Conservation (phyloP, 92 coral and sea anemone genomes). For the Virgularia gustaviana region DNA sequence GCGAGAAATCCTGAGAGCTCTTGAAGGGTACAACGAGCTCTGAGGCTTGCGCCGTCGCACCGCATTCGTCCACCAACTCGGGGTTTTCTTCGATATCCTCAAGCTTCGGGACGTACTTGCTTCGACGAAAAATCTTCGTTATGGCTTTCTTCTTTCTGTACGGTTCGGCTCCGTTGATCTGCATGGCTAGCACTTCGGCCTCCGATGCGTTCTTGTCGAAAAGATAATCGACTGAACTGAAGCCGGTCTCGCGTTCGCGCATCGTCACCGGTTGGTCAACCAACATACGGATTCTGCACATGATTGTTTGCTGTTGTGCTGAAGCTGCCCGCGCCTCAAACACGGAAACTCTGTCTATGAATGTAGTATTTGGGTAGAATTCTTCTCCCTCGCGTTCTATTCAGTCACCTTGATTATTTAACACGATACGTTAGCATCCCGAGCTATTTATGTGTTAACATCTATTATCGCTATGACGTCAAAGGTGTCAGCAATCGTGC, state of each 20-base stretch:
- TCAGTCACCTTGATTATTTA: neutral
- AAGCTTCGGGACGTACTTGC: slow-evolving; percentile 22
- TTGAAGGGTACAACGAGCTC: neutral
- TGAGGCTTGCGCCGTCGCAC: too few species aligned
- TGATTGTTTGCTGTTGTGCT: too few species aligned
- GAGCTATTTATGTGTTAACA: neutral
- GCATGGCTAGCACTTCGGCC: slow-evolving; percentile 29
- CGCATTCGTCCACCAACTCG: neutral
- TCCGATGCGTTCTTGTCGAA: slow-evolving; percentile 28
- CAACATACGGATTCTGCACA: slow-evolving; percentile 31
- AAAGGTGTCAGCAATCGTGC: neutral
- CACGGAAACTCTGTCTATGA: neutral
- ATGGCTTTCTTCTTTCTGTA: slow-evolving; percentile 40
- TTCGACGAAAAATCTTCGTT: slow-evolving; percentile 37
- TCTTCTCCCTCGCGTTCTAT: too few species aligned
- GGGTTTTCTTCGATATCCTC: slow-evolving; percentile 33
- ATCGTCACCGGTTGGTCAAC: slow-evolving; percentile 27
- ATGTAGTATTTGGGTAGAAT: too few species aligned
- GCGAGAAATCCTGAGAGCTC: neutral
- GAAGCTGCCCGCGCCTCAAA: neutral
- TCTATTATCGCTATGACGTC: slow-evolving; percentile 15
- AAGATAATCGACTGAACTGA: slow-evolving; percentile 1
- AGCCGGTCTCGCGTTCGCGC: slow-evolving; percentile 13
- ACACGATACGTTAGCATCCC: neutral
- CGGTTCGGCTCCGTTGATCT: slow-evolving; percentile 34